phyloP scores from a whole-genome alignment of 2,113 vertebrate genomes.

The Ptilorrhoa leucosticta region DNA sequence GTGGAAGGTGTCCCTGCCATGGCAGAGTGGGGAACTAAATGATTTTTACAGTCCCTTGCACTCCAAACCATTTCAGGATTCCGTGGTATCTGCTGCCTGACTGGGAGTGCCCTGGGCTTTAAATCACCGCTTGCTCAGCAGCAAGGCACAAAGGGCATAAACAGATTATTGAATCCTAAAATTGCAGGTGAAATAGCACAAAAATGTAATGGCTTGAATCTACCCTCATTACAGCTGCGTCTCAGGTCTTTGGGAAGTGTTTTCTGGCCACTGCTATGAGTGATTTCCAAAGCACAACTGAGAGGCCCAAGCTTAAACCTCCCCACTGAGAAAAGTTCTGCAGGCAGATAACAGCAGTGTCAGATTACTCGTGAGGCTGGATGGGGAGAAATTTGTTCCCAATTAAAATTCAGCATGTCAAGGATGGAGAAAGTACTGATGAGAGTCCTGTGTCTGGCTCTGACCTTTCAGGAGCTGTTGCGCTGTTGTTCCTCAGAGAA shows the following conservation, averaged over 20 bases:
- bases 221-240: not conserved
- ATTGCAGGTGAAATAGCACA: not conserved
- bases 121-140: rapidly evolving
- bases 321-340: not conserved
- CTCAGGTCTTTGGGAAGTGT: not conserved
- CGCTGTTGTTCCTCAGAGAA: not conserved
- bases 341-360: not conserved
- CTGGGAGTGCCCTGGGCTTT: not conserved
- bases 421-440: not conserved
- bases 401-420: conserved; percentile 12
- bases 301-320: not conserved
- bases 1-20: not conserved
- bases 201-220: not conserved
- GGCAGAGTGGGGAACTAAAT: not conserved
- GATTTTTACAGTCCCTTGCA: not conserved
- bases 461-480: conserved; percentile 31
- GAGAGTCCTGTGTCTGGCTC: not conserved
- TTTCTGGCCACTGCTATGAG: not conserved
- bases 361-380: not conserved
- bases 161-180: not conserved
- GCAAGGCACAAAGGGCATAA: not conserved
- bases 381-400: not conserved
- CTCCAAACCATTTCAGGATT: not conserved
- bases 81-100: not conserved
- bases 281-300: not conserved